A percentile compares a stretch with the other conserved stretches of the same genome.
Conservation (phyloP, 2,888 invertebrate species). For the Dicranocentrus wangi region DNA sequence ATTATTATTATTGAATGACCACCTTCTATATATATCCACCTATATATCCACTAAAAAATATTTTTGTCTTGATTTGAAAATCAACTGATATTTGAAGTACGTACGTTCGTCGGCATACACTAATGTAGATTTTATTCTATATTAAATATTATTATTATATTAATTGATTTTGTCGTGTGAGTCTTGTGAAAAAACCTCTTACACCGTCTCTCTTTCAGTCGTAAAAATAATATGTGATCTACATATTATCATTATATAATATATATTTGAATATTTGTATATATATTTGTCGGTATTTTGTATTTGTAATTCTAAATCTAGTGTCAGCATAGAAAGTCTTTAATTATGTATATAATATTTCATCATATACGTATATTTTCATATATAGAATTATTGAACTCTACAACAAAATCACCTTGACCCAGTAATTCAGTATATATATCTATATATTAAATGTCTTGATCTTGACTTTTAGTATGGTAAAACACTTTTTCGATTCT, state of each 20-base stretch:
- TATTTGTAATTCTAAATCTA: not conserved
- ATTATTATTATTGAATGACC: no score
- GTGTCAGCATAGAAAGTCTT: not conserved
- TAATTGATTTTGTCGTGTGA: conserved; percentile 25
- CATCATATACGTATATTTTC: not conserved
- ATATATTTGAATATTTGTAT: no score
- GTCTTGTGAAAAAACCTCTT: conserved; percentile 64
- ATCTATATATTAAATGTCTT: not conserved
- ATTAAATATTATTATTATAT: no score
- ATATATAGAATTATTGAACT: not conserved
- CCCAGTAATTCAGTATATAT: not conserved
- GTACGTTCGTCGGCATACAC: no score
- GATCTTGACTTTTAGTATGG: not conserved
- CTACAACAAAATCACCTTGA: not conserved
- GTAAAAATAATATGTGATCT: not conserved
- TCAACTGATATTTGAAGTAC: no score
- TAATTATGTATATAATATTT: not conserved
- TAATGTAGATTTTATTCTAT: no score
- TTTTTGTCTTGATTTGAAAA: no score
- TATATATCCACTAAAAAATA: no score
- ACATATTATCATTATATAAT: no score
- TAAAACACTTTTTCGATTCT: no score
- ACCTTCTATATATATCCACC: no score
- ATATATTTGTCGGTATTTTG: no score
- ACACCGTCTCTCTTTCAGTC: not conserved